A percentile compares a stretch with the other conserved stretches of the same genome.
These are phyloP conservation scores for Cyanoderma ruficeps DNA, from an alignment of 2,113 vertebrate species.

Conservation along the genomic window DNA sequence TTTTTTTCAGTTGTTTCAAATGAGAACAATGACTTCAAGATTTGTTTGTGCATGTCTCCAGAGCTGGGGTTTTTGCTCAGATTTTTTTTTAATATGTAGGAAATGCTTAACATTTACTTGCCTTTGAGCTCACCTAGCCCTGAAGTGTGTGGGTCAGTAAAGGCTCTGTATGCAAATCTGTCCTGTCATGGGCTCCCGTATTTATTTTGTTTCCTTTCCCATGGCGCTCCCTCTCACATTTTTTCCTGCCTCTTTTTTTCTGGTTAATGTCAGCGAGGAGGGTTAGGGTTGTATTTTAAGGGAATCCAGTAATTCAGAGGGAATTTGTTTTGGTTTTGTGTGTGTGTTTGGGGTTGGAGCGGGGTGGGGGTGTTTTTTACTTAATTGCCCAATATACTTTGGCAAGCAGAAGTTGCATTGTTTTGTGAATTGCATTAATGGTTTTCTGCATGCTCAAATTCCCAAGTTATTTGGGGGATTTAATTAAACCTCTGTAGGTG, in stretches of 20 bases:
- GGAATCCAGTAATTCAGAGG: neutral
- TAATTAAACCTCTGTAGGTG: neutral
- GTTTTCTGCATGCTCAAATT: neutral
- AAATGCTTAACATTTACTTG: neutral
- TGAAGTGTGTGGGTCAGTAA: neutral
- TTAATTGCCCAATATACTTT: slow-evolving; percentile 23
- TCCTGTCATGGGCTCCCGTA: neutral
- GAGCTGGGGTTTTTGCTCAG: neutral
- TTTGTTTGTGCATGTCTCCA: neutral
- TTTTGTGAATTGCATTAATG: neutral
- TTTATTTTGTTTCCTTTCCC: slow-evolving; percentile 25
- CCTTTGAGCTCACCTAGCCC: neutral
- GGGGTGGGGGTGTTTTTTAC: neutral
- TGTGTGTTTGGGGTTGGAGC: neutral
- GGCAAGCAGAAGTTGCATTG: slow-evolving; percentile 24
- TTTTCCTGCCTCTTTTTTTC: neutral
- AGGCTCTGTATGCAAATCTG: neutral
- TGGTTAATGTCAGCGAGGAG: neutral
- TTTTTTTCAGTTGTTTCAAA: neutral
- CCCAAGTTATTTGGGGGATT: neutral
- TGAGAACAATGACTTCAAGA: neutral
- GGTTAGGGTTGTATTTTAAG: neutral
- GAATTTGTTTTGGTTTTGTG: neutral
- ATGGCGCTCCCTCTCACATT: neutral
- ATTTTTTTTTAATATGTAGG: neutral